Percentiles rank a stretch among this genome's conserved stretches.
Evolutionary conservation across 2,888 invertebrate genomes (phyloP).

Genomic region (Sphaeridia pumilis): DNA sequence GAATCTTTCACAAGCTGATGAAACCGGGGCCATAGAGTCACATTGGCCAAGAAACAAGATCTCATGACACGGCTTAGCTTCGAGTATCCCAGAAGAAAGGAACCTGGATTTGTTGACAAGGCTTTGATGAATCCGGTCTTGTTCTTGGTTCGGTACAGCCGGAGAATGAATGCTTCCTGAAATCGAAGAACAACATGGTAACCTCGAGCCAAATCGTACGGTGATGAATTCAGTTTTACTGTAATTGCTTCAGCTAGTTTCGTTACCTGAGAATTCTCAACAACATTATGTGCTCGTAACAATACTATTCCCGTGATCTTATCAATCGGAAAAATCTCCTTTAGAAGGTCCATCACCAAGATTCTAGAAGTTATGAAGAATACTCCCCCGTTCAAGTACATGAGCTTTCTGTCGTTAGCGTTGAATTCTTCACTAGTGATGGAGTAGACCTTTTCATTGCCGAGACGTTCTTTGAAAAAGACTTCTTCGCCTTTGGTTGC

Average conservation of each 20-base stretch:
- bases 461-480: conserved; percentile 58
- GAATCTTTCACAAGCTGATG: conserved; percentile 51
- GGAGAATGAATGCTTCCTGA: conserved; percentile 87
- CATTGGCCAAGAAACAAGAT: conserved; percentile 76
- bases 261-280: conserved; percentile 40
- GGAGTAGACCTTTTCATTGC: conserved; percentile 47
- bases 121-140: conserved; percentile 94
- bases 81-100: conserved; percentile 79
- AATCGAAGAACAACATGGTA: no score
- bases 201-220: not conserved
- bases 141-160: conserved; percentile 82
- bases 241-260: no score
- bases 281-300: conserved; percentile 72
- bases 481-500: conserved; percentile 70
- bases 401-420: conserved; percentile 42
- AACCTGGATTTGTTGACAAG: conserved; percentile 75
- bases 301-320: conserved; percentile 85
- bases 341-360: conserved; percentile 87
- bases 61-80: conserved; percentile 91
- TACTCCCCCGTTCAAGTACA: conserved; percentile 86
- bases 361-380: conserved; percentile 89
- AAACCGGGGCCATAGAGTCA: conserved; percentile 87
- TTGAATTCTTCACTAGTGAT: conserved; percentile 28
- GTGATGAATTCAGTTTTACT: no score
- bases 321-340: conserved; percentile 74